These are phyloP conservation scores for Macrotis lagotis DNA, from an alignment of 2,113 vertebrate genomes.

Conservation along the genomic window DNA sequence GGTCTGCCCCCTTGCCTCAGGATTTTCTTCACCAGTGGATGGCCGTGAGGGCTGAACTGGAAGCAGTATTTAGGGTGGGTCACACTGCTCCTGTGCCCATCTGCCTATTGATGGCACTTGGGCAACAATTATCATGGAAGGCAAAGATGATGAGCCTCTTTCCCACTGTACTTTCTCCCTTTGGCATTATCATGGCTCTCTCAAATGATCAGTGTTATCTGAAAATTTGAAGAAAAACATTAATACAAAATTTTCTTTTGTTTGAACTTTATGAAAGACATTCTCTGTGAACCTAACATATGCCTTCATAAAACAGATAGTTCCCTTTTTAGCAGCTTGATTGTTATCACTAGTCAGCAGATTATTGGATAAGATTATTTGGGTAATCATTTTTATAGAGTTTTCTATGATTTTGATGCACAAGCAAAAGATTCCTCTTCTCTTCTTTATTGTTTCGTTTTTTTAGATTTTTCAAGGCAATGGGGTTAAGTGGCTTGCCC, in stretches of 20 bases:
- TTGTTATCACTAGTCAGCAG: background rate
- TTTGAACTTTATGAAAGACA: no score
- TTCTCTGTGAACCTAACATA: background rate
- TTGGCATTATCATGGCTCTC: background rate
- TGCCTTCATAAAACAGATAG: background rate
- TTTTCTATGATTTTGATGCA: background rate
- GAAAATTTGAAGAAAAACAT: background rate
- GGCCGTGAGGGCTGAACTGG: background rate
- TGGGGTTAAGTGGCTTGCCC: no score
- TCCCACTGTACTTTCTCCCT: background rate
- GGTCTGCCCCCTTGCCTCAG: background rate
- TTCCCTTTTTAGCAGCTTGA: background rate
- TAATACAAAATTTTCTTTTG: background rate
- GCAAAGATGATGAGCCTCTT: background rate
- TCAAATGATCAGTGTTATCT: background rate
- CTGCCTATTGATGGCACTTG: background rate
- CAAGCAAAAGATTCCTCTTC: background rate
- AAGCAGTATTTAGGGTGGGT: background rate
- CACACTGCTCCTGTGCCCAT: background rate
- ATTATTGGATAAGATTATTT: background rate
- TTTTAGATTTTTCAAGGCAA: no score
- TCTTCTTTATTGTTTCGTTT: no score
- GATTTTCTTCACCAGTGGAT: background rate
- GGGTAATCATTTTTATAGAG: background rate
- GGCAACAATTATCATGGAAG: background rate